Conservation (phyloP, 2,113 vertebrate genomes). For the Anoplopoma fimbria region DNA sequence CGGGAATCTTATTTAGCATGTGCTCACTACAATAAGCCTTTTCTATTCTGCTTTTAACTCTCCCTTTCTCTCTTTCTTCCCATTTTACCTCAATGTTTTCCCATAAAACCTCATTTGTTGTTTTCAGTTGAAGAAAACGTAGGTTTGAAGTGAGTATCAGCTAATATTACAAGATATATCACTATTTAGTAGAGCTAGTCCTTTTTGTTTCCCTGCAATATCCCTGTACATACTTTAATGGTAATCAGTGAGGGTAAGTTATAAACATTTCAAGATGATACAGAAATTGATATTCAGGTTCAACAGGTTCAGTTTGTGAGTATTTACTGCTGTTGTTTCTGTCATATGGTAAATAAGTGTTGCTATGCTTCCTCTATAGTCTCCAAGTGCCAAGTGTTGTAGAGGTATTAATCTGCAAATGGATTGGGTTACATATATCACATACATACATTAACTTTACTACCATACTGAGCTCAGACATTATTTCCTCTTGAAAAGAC, state of each 20-base stretch:
- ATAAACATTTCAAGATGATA: too few relatives aligned
- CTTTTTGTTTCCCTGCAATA: neutral
- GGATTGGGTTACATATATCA: too few relatives aligned
- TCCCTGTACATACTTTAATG: neutral
- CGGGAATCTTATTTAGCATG: conserved; percentile 18
- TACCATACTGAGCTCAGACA: neutral
- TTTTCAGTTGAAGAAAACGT: neutral
- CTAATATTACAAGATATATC: neutral
- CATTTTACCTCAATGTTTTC: neutral
- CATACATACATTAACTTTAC: too few relatives aligned
- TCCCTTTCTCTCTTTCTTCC: neutral
- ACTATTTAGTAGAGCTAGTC: neutral
- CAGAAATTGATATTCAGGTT: too few relatives aligned
- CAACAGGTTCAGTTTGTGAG: neutral
- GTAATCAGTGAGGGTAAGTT: too few relatives aligned
- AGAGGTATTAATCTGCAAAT: too few relatives aligned
- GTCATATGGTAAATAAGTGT: too few relatives aligned
- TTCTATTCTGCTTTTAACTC: conserved; percentile 27
- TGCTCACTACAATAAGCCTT: conserved; percentile 27
- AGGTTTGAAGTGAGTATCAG: neutral
- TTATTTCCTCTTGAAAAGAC: neutral
- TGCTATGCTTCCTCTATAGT: too few relatives aligned
- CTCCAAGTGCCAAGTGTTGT: too few relatives aligned
- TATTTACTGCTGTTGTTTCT: too few relatives aligned
- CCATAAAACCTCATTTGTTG: neutral